These are phyloP conservation scores for Platorchestia sp. DNA, from an alignment of 1,140 invertebrate genomes.

Conservation along the genomic window DNA sequence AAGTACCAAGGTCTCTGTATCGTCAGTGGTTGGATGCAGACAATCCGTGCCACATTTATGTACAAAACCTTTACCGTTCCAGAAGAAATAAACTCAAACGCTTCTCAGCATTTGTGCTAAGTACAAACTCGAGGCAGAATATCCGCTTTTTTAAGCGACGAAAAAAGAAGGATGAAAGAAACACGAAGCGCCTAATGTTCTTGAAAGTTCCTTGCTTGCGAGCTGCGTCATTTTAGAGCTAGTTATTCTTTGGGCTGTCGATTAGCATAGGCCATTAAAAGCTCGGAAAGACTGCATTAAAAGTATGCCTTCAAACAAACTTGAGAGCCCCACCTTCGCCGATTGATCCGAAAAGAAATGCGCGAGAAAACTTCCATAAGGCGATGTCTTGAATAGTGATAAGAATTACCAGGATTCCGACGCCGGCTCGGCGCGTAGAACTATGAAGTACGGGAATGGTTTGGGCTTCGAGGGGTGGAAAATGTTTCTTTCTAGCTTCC, in stretches of 20 bases:
- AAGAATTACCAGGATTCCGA: not conserved
- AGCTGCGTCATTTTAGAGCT: slow-evolving; percentile 34
- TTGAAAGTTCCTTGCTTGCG: not conserved
- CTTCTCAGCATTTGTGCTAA: not conserved
- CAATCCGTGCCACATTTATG: no score
- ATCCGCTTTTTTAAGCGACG: not conserved
- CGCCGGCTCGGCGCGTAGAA: not conserved
- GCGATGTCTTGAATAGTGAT: slow-evolving; percentile 32
- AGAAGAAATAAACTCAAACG: not conserved
- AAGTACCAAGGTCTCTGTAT: not conserved
- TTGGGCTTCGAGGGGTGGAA: not conserved
- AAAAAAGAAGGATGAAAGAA: not conserved
- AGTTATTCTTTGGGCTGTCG: slow-evolving; percentile 42
- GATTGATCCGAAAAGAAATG: slow-evolving; percentile 49
- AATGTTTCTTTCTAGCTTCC: not conserved
- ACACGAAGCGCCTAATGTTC: not conserved
- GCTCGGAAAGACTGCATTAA: slow-evolving; percentile 51
- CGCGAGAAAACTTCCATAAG: slow-evolving; percentile 16
- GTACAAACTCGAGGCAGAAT: not conserved
- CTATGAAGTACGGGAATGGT: not conserved
- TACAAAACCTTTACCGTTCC: not conserved
- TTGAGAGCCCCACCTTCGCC: slow-evolving; percentile 14
- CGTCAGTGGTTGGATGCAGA: no score
- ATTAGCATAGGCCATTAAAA: slow-evolving; percentile 55
- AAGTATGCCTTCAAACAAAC: slow-evolving; percentile 50